Conservation (phyloP, 2,797 vertebrate species). For the Holocentrus rufus region DNA sequence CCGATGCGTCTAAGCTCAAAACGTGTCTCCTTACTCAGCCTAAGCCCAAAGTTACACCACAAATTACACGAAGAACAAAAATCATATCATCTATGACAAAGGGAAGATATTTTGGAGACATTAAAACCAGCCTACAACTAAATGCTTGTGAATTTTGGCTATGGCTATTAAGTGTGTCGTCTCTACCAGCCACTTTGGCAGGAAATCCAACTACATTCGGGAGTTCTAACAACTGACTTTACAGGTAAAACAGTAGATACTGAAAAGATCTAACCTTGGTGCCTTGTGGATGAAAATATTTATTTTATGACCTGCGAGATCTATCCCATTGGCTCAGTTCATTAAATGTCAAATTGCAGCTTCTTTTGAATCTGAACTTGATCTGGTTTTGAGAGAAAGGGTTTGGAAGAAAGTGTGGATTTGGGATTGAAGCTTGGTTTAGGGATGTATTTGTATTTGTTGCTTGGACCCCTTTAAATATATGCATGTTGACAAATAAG, state of each 20-base stretch:
- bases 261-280: not conserved
- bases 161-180: not conserved
- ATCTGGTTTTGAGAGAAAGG: not conserved
- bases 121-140: not conserved
- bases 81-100: not conserved
- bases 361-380: not conserved
- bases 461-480: conserved; percentile 1
- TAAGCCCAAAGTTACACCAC: no score
- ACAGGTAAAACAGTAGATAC: not conserved
- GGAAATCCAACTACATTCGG: not conserved
- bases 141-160: conserved; percentile 8
- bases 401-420: not conserved
- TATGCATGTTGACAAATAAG: not conserved
- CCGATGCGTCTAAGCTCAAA: no score
- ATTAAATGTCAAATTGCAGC: not conserved
- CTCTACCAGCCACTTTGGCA: not conserved
- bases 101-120: not conserved
- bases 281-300: not conserved
- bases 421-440: not conserved
- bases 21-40: not conserved
- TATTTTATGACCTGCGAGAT: not conserved
- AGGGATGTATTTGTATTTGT: not conserved
- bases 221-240: not conserved
- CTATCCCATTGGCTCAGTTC: not conserved
- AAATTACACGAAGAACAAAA: not conserved